phyloP scores from a whole-genome alignment of 2,113 vertebrate species.

The Microcebus ravelobensis region DNA sequence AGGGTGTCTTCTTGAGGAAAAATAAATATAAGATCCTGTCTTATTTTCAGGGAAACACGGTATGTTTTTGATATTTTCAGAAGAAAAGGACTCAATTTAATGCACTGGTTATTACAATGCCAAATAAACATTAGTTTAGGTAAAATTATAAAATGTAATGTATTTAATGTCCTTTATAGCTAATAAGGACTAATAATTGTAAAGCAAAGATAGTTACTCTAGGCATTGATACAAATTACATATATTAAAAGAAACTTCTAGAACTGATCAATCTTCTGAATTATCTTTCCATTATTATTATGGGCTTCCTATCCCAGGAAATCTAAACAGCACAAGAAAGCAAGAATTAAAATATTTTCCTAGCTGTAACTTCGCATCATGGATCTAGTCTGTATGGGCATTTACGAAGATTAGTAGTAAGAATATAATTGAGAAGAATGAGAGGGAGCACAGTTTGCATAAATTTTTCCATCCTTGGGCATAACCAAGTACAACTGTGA shows the following conservation, averaged over 20 bases:
- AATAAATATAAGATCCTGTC: no score
- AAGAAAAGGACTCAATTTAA: background rate
- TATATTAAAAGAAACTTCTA: slow-evolving; percentile 29
- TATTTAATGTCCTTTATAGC: background rate
- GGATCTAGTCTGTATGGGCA: background rate
- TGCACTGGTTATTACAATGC: background rate
- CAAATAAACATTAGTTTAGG: slow-evolving; percentile 4
- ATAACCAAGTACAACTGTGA: background rate
- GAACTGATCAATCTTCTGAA: background rate
- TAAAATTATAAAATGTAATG: background rate
- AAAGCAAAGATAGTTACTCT: background rate
- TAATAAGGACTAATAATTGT: background rate
- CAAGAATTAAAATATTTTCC: background rate
- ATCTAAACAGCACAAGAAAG: background rate
- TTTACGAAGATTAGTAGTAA: background rate
- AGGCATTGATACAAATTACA: background rate
- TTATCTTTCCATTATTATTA: background rate
- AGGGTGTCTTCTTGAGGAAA: no score
- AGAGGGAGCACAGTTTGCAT: background rate
- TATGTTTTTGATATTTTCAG: background rate
- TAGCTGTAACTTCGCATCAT: background rate
- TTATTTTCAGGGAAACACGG: no score
- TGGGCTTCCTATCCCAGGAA: background rate
- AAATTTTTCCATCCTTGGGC: background rate
- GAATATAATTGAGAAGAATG: background rate